phyloP scores from a whole-genome alignment of 1,140 invertebrate genomes.

The Pogonomyrmex barbatus region DNA sequence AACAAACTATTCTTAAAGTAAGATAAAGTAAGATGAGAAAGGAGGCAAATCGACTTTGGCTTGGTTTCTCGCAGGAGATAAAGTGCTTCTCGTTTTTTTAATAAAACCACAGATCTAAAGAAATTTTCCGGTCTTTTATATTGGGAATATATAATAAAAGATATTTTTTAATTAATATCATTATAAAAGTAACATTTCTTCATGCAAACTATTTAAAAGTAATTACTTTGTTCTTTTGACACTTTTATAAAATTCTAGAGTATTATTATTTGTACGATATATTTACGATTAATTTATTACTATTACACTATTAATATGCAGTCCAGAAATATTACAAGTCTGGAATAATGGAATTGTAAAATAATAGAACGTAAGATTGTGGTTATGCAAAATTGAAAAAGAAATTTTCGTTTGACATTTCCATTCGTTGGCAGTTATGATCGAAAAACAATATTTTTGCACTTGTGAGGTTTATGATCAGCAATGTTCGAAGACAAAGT shows the following conservation, averaged over 20 bases:
- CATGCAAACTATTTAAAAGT: background rate
- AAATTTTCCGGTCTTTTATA: background rate
- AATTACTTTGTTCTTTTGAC: background rate
- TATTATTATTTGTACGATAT: background rate
- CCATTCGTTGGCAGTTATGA: background rate
- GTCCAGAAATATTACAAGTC: background rate
- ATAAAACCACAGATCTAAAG: background rate
- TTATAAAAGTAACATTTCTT: background rate
- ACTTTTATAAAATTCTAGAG: background rate
- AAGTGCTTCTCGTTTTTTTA: background rate
- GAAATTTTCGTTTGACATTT: conserved; percentile 7
- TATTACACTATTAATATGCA: background rate
- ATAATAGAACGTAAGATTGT: background rate
- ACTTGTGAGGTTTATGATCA: conserved; percentile 2
- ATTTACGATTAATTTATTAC: too few species aligned
- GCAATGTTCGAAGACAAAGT: conserved; percentile 29
- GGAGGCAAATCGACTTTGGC: background rate
- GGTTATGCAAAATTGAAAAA: conserved; percentile 9
- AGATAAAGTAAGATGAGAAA: background rate
- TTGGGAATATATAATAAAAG: background rate
- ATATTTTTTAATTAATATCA: background rate
- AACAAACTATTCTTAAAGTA: background rate
- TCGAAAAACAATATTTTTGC: conserved; percentile 41
- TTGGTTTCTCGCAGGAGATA: background rate
- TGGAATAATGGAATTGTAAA: background rate